Conservation (phyloP, 2,888 invertebrate genomes). For the Phengaris arion region DNA sequence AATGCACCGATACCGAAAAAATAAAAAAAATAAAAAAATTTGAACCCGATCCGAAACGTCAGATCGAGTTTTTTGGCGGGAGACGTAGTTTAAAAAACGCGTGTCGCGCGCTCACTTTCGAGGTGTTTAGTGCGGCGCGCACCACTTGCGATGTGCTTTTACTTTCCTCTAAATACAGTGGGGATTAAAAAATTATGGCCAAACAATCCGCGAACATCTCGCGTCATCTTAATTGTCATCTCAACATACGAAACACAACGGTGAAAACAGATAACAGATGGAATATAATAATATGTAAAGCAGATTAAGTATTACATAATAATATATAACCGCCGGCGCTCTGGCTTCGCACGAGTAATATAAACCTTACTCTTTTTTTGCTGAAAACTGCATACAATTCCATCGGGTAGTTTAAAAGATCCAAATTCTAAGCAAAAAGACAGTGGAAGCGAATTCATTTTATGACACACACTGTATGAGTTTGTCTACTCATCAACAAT, state of each 20-base stretch:
- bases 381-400: no score
- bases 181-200: constrained; percentile 50
- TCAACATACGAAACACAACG: constrained; percentile 9
- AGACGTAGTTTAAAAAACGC: constrained; percentile 56
- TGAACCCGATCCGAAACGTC: constrained; percentile 41
- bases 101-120: constrained; percentile 68
- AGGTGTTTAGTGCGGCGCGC: constrained; percentile 63
- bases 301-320: constrained; percentile 19
- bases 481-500: no score
- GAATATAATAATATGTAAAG: background rate
- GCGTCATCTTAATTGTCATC: constrained; percentile 14
- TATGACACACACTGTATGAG: no score
- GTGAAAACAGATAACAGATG: constrained; percentile 19
- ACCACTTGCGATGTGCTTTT: constrained; percentile 63
- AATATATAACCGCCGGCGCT: no score
- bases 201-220: constrained; percentile 3
- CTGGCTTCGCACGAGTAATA: no score
- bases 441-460: no score
- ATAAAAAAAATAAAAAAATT: constrained; percentile 45
- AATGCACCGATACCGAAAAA: constrained; percentile 54
- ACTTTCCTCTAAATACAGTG: constrained; percentile 71
- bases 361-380: no score
- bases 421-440: no score
- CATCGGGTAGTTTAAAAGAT: no score
- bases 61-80: constrained; percentile 53